Evolutionary conservation across 2,113 vertebrate species (phyloP).

Genomic region (Scomber japonicus): DNA sequence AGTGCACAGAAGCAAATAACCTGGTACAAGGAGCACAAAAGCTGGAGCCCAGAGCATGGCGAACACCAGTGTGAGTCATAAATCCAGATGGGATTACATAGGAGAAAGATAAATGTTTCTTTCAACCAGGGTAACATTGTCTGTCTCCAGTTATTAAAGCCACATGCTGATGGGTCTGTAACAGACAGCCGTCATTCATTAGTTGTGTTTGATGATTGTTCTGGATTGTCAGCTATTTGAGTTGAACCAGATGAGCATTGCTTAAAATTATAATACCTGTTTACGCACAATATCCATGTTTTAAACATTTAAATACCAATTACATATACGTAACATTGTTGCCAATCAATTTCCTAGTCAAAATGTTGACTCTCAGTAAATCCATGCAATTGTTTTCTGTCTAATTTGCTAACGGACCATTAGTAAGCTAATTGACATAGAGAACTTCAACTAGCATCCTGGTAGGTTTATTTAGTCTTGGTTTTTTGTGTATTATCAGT

Average conservation of each 20-base stretch:
- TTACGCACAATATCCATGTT: not conserved
- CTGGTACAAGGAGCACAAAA: conserved; percentile 27
- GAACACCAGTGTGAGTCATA: conserved; percentile 29
- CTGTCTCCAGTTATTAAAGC: conserved; percentile 13
- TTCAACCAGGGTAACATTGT: conserved; percentile 25
- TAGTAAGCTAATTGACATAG: no score
- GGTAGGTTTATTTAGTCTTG: not conserved
- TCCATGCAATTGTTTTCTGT: no score
- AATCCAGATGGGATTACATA: conserved; percentile 49
- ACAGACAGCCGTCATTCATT: conserved; percentile 18
- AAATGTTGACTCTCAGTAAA: no score
- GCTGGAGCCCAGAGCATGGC: conserved; percentile 7
- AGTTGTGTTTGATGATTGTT: conserved; percentile 19
- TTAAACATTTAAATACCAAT: not conserved
- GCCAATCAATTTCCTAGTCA: not conserved
- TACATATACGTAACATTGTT: not conserved
- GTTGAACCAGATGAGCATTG: conserved; percentile 10
- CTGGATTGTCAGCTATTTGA: conserved; percentile 7
- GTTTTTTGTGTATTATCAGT: not conserved
- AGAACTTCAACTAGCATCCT: not conserved
- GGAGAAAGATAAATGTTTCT: conserved; percentile 22
- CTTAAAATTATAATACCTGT: not conserved
- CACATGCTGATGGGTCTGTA: conserved; percentile 28
- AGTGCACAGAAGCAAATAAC: conserved; percentile 25
- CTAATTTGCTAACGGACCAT: no score